Base-by-base conservation (phyloP, 2,888 invertebrate species). In the Pristionchus entomophagus region DNA sequence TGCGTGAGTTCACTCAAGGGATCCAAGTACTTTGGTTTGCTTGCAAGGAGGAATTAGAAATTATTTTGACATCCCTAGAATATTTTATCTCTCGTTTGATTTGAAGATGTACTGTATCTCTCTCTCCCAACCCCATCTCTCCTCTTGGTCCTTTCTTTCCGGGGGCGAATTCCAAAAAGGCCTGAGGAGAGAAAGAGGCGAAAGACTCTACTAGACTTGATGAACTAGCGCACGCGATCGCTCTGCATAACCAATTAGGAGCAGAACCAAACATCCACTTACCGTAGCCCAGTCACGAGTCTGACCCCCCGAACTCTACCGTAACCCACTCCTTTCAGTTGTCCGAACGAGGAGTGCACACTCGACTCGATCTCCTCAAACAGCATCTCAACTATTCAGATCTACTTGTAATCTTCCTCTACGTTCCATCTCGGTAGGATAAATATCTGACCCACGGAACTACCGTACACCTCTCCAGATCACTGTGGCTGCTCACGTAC, bases 321-420 rank as follows among this genome's bases (percentile, higher is more conserved):
- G 51, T 80, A 49, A 8, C n/a, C n/a, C n/a, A n/a, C n/a, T n/a
- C 32, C 41, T 90, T 92, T 86, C 88, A 92, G 92, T 88, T 92
- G 49, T 87, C 90, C 45, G 93, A 93, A 89, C 86, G 90, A 29
- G 85, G 85, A 22, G 85, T 85, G 12, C 85, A 85, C 56, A 83
- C 91, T 92, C 45, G 89, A 92, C 41, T 93, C 62, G 92, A 93
- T 84, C 90, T 93, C 17, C 89, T 93, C 35, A 93, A 93, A 83
- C 87, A 90, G 32, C 92, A 92, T 69, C 89, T 93, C 29, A 93
- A 93, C 88, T 89, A 91, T 83, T 89, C 93, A 32, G 93, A 93
- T 88, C 89, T 93, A 45, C 88, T 93, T n/a, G 91, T 93, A 29
- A 84, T 93, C n/a, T 93, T 93, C 88, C 88, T 93, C 86, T 93